A percentile compares a stretch with the other conserved stretches of the same genome.
These are phyloP conservation scores for Rhinolophus sinicus DNA, from an alignment of 2,113 vertebrate genomes.

Conservation along the genomic window DNA sequence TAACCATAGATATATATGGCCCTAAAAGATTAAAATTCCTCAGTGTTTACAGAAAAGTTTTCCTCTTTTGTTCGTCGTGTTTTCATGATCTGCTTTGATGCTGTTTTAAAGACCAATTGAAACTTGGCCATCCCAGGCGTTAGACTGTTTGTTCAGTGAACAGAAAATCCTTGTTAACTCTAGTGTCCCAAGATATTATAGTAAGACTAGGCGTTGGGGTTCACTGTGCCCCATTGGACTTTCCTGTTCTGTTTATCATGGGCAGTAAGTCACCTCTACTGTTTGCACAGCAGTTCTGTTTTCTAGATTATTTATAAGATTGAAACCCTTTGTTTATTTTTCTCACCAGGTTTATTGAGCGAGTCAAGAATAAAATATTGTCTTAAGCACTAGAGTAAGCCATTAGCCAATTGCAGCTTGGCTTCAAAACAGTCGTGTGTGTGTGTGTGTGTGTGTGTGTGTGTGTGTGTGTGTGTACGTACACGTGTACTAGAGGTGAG, in stretches of 20 bases:
- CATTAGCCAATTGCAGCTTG: constrained; percentile 80
- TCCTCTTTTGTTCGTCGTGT: background rate
- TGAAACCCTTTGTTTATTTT: constrained; percentile 83
- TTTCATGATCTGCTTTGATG: background rate
- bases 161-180: background rate
- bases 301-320: constrained; percentile 81
- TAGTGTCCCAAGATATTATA: background rate
- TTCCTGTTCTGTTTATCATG: constrained; percentile 35
- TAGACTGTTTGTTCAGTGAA: background rate
- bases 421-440: constrained; percentile 49
- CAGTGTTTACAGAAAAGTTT: background rate
- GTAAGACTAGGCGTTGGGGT: constrained; percentile 48
- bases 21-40: background rate
- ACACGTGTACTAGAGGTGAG: background rate
- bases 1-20: background rate
- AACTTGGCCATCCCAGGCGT: background rate
- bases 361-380: constrained; percentile 80
- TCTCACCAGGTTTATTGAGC: constrained; percentile 78
- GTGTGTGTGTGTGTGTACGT: background rate
- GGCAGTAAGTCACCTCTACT: constrained; percentile 75
- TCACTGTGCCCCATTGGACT: constrained; percentile 56
- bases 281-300: constrained; percentile 64
- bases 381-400: constrained; percentile 65
- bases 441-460: background rate
- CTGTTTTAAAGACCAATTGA: constrained; percentile 29